phyloP scores from a whole-genome alignment of 2,797 vertebrate species.

The Bradypodion pumilum region DNA sequence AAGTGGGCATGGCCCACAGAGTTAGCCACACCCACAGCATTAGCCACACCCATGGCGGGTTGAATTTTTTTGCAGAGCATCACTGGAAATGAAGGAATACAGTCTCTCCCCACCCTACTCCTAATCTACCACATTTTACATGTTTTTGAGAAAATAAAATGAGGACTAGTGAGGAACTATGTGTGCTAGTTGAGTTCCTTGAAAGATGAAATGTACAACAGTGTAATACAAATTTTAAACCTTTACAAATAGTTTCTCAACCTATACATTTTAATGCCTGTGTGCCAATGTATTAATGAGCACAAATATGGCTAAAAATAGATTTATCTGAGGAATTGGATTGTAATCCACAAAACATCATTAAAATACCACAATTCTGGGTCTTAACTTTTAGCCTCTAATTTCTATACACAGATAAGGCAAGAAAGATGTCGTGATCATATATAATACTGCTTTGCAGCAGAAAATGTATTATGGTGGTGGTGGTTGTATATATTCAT shows the following conservation, averaged over 20 bases:
- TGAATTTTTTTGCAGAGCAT: no score
- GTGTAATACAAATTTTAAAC: background rate
- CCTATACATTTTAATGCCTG: background rate
- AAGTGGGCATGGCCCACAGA: no score
- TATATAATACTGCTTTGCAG: conserved; percentile 20
- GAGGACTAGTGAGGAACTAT: background rate
- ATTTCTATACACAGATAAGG: conserved; percentile 15
- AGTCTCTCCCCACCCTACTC: no score
- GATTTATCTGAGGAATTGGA: no score
- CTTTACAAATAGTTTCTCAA: background rate
- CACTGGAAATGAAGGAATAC: no score
- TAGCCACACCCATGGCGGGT: no score
- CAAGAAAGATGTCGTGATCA: conserved; percentile 48
- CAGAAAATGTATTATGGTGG: background rate
- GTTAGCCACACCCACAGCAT: no score
- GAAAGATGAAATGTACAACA: background rate
- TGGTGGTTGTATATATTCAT: background rate
- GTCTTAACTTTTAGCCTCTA: no score
- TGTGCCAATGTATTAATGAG: background rate
- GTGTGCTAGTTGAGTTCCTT: background rate
- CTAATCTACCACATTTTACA: background rate
- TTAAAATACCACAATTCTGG: no score
- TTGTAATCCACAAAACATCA: no score
- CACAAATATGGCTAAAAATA: background rate
- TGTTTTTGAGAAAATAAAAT: background rate